These are phyloP conservation scores for Meghimatium bilineatum DNA, from an alignment of 2,888 invertebrate species.

Conservation along the genomic window DNA sequence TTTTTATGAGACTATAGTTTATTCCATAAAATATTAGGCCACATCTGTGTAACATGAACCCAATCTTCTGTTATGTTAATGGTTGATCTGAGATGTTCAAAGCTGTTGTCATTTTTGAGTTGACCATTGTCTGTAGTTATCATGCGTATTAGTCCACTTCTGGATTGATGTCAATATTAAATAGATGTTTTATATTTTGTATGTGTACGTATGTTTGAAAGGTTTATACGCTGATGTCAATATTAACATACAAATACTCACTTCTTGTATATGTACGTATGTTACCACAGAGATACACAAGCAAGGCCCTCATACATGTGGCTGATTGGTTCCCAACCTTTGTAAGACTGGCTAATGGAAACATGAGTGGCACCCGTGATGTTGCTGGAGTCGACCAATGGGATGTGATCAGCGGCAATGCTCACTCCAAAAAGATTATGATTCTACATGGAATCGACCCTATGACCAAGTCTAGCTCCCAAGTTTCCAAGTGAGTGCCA, in stretches of 20 bases:
- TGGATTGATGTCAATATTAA: too few species aligned
- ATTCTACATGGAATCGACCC: constrained; percentile 39
- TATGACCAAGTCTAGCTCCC: not conserved
- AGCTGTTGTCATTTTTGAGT: too few species aligned
- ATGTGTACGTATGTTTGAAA: too few species aligned
- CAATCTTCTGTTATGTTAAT: too few species aligned
- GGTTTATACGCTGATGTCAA: too few species aligned
- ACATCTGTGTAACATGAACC: too few species aligned
- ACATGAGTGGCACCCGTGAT: constrained; percentile 23
- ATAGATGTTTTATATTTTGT: too few species aligned
- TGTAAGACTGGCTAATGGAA: constrained; percentile 32
- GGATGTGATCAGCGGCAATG: constrained; percentile 19
- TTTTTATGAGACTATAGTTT: too few species aligned
- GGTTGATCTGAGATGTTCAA: too few species aligned
- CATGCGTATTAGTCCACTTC: too few species aligned
- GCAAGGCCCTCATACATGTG: constrained; percentile 35
- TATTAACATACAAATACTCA: not conserved
- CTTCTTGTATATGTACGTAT: not conserved
- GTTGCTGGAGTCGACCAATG: constrained; percentile 35
- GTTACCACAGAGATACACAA: constrained; percentile 8
- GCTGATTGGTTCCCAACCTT: constrained; percentile 46
- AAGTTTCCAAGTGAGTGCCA: not conserved
- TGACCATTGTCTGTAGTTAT: too few species aligned
- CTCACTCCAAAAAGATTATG: not conserved
- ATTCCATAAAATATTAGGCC: too few species aligned